Conservation (phyloP, 2,113 vertebrate species). For the Turnix velox region DNA sequence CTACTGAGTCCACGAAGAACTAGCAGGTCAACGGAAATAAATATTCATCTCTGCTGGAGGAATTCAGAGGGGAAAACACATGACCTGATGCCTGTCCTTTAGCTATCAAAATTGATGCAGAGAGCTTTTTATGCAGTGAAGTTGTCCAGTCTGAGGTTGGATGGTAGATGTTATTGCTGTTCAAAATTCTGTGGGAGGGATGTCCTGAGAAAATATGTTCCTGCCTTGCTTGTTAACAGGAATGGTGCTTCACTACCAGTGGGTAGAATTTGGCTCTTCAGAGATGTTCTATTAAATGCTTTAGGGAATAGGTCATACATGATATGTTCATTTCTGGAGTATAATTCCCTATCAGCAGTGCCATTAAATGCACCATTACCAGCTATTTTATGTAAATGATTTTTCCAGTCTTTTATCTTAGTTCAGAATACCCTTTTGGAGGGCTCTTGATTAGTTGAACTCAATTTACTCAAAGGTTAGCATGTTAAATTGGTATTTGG, state of each 20-base stretch:
- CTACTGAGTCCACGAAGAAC: neutral
- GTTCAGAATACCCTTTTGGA: constrained; percentile 63
- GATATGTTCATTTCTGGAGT: constrained; percentile 11
- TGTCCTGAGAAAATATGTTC: neutral
- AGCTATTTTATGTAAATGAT: constrained; percentile 58
- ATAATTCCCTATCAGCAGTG: constrained; percentile 15
- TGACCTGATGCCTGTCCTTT: neutral
- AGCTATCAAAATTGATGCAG: neutral
- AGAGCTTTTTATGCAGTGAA: neutral
- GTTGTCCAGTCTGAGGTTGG: neutral
- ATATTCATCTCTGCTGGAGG: neutral
- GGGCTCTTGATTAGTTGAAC: constrained; percentile 69
- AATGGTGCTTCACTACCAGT: neutral
- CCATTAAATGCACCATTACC: constrained; percentile 56
- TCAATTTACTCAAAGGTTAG: constrained; percentile 69
- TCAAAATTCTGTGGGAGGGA: neutral
- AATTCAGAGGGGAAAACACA: neutral
- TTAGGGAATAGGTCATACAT: neutral
- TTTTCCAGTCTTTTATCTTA: constrained; percentile 42
- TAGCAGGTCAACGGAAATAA: neutral
- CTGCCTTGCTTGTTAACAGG: neutral
- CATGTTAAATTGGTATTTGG: constrained; percentile 70
- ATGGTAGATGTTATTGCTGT: neutral
- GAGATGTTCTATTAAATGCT: neutral
- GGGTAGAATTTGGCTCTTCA: neutral